These are phyloP conservation scores for Hydroisotoma schaefferi DNA, from an alignment of 2,888 invertebrate species.

Conservation along the genomic window DNA sequence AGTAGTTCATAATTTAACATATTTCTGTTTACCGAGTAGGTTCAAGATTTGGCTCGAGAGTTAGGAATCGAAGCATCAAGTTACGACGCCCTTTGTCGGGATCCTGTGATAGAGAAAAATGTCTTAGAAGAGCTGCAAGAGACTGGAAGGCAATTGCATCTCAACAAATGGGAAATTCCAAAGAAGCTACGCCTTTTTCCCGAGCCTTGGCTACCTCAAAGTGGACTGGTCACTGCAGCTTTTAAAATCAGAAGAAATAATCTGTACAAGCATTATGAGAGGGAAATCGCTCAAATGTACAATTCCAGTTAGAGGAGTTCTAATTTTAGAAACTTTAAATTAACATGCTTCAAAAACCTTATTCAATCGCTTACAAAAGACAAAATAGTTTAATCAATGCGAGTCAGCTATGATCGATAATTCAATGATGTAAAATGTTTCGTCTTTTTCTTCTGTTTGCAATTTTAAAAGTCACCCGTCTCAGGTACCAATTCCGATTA, in stretches of 20 bases:
- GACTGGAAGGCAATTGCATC: conserved; percentile 61
- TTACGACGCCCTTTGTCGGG: conserved; percentile 72
- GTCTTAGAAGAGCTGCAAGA: conserved; percentile 76
- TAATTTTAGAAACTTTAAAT: no score
- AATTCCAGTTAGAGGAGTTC: conserved; percentile 11
- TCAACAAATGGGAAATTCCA: conserved; percentile 53
- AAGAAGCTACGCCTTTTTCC: conserved; percentile 53
- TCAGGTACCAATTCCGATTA: no score
- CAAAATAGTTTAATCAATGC: no score
- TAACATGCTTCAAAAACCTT: no score
- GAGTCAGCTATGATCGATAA: no score
- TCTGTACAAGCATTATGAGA: conserved; percentile 54
- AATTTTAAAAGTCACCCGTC: no score
- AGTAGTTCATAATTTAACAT: neutral
- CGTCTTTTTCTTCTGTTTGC: no score
- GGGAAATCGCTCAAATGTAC: conserved; percentile 54
- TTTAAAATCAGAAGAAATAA: conserved; percentile 57
- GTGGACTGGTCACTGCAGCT: conserved; percentile 59
- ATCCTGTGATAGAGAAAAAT: conserved; percentile 68
- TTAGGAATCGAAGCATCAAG: conserved; percentile 60
- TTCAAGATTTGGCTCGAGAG: conserved; percentile 66
- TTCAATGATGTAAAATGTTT: no score
- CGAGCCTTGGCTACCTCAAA: conserved; percentile 57
- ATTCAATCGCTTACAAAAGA: no score
- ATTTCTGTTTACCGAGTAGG: conserved; percentile 15